These are phyloP conservation scores for Thalassophryne amazonica DNA, from an alignment of 2,797 vertebrate genomes.

Conservation along the genomic window DNA sequence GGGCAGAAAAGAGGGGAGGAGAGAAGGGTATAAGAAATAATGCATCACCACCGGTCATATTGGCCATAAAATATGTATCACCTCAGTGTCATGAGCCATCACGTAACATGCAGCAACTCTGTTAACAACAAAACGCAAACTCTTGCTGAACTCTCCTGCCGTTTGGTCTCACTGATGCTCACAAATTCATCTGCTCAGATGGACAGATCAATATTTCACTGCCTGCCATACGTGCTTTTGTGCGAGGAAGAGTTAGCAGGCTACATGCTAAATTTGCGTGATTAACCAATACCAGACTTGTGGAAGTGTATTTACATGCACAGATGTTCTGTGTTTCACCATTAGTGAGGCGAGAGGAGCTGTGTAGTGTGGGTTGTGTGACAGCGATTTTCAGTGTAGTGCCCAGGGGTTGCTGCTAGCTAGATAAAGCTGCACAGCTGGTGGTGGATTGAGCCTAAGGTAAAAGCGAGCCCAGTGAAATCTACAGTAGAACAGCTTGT, in stretches of 20 bases:
- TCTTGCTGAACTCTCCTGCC: conserved; percentile 9
- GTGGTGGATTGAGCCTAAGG: conserved; percentile 49
- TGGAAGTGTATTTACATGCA: neutral
- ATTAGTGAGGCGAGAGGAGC: neutral
- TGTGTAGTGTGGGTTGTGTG: conserved; percentile 8
- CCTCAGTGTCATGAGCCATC: neutral
- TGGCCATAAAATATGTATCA: conserved; percentile 21
- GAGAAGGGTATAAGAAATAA: conserved; percentile 16
- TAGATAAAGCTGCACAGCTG: conserved; percentile 51
- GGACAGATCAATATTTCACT: conserved; percentile 13
- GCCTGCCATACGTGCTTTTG: neutral
- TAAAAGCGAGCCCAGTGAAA: conserved; percentile 21
- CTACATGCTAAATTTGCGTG: conserved; percentile 1
- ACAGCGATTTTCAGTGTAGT: conserved; percentile 28
- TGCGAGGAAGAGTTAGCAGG: neutral
- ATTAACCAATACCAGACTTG: neutral
- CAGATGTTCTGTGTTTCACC: neutral
- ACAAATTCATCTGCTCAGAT: conserved; percentile 13
- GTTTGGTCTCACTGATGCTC: conserved; percentile 11
- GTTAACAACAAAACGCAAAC: conserved; percentile 9
- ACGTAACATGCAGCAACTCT: neutral
- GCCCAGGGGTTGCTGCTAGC: conserved; percentile 44
- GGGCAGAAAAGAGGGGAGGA: neutral
- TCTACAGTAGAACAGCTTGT: conserved; percentile 50
- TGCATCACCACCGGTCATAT: neutral